Base-by-base conservation (phyloP, 2,888 invertebrate species). In the Cosmopolites sordidus region DNA sequence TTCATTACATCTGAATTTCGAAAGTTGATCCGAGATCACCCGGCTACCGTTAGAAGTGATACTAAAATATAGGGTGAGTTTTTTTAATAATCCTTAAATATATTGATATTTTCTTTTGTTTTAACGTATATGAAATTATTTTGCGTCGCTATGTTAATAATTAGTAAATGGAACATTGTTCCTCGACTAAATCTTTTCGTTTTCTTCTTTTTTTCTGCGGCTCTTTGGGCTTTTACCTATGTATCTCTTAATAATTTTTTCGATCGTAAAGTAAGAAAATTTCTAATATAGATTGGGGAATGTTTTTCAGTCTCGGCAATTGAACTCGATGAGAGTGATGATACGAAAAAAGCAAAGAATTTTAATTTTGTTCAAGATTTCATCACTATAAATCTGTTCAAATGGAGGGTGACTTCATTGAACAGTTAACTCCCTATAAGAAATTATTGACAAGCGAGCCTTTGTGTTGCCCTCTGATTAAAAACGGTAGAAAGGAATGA, bases 311-410 rank as follows among this genome's bases (percentile, higher is more conserved):
- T 22, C 8, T 22, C 22, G 22, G 3, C 22, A 22, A 8, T 22
- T 22, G 22, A 22, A 22, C 22, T 22, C 22, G 8, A 22, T 22
- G 11, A 53, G 54, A 57, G 50, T 51, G 54, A 54, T 54, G 58
- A 56, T 50, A 57, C 60, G 60, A 63, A 63, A 67, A 68, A 66
- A 66, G 64, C 65, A 64, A 62, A 64, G 64, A 67, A 69, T 66
- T 72, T 71, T 71, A 72, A 72, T 72, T 70, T 71, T 69, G 69
- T 66, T 67, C 66, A 65, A 67, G 69, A 70, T 71, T 72, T 72
- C 70, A 70, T 71, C 70, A 70, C 68, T 65, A 71, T 72, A 71
- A 72, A 72, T 72, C 70, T 69, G 64, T 65, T 67, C 66, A 68
- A 69, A 68, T 66, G 69, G 66, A 62, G 63, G 50, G 22, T 54